Base-by-base conservation (phyloP, 2,113 vertebrate genomes). In the Catagonus wagneri region DNA sequence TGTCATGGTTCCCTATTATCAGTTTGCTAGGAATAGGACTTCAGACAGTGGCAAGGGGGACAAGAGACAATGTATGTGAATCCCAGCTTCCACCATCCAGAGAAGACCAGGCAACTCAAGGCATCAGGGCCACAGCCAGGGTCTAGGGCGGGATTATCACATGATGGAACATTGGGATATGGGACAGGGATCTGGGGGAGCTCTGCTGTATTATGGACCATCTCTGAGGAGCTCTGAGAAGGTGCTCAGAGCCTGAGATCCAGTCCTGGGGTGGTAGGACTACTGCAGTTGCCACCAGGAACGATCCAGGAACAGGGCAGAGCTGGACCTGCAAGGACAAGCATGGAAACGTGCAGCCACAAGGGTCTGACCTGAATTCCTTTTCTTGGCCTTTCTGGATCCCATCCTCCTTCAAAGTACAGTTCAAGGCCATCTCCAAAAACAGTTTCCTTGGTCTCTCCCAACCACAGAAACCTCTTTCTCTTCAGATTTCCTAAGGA, bases 141-240 rank as follows among this genome's bases (percentile, higher is more conserved):
- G 17, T 12, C 29, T 29, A 7, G 17, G 2, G 2, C 8, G 36
- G 61, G 9, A 36, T n/a, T 23, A 56, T 19, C 9, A 0, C 22
- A 1, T 54, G 36, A 1, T 7, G n/a, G 34, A 78, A 27, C 7
- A 1, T 34, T n/a, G 10, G 1, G 15, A 34, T 14, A 13, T 4
- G 13, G 74, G 71, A 15, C 3, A 16, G 44, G 34, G 68, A 76
- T 58, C 39, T 27, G 60, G 19, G 17, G 71, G 83, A 69, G 39
- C 14, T 68, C 79, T 60, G 34, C 6, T 2, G 0, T 65, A 3
- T 39, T 25, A 13, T 11, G 27, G 14, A 6, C 16, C 60, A 14
- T 52, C 69, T 65, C 83, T 56, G 52, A 65, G 44, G 14, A 54
- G 29, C 32, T 60, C 54, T 19, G 58, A 74, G 89, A 89, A 44